These are phyloP conservation scores for Chiloscyllium punctatum DNA, from an alignment of 2,797 vertebrate genomes.

Conservation along the genomic window DNA sequence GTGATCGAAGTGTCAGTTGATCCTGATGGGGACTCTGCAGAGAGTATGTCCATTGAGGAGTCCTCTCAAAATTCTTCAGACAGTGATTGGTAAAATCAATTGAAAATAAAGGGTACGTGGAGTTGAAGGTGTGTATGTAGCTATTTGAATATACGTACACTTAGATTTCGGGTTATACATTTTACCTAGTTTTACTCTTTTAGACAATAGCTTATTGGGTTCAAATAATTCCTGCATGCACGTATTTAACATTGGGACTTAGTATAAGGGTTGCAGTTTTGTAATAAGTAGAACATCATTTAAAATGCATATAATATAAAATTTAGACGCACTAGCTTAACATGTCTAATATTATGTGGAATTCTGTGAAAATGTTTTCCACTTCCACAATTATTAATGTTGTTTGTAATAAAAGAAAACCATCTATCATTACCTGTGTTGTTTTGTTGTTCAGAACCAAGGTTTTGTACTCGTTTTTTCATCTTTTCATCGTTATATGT, in stretches of 20 bases:
- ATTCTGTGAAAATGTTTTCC: not conserved
- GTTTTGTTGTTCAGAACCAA: not conserved
- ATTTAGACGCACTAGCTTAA: not conserved
- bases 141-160: not conserved
- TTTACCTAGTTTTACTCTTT: not conserved
- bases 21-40: conserved; percentile 4
- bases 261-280: not conserved
- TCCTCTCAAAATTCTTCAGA: conserved; percentile 26
- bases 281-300: not conserved
- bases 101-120: too few relatives aligned
- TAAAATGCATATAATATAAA: not conserved
- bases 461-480: not conserved
- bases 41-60: conserved; percentile 32
- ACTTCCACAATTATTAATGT: conserved; percentile 16
- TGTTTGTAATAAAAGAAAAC: not conserved
- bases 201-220: not conserved
- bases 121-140: not conserved
- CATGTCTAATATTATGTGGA: not conserved
- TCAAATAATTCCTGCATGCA: conserved; percentile 6
- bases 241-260: not conserved
- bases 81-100: conserved; percentile 16
- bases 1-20: conserved; percentile 19
- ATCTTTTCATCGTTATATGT: not conserved
- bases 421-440: not conserved
- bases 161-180: conserved; percentile 13